Evolutionary conservation across 2,113 vertebrate species (phyloP), one percentile per base, ranked within the genome.

Genomic region (Siniperca knerii): DNA sequence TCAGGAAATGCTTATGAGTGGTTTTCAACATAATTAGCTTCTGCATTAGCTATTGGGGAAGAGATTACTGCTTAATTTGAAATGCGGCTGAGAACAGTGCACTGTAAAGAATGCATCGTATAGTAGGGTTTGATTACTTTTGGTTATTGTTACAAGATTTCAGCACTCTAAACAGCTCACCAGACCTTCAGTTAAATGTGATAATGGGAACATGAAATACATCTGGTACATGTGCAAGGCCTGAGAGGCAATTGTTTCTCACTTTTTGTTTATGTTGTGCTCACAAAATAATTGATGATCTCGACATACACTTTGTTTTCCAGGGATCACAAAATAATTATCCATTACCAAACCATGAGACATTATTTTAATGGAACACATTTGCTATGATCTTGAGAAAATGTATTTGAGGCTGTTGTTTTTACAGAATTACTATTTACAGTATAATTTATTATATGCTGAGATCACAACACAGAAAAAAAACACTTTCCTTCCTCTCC

Each of bases 1-100:
- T 0, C 21, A 35, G 29, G 77, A 89, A 89, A 85, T 82, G 35
- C 65, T 78, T 74, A 74, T 82, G 74, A 86, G 85, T 81, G 60
- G 71, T 79, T 91, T 85, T 82, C 54, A 72, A 66, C 55, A 75
- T 90, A 87, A 89, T 92, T 87, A 84, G 58, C 72, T 83, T 61
- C 70, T 80, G 74, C 78, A 76, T 86, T 80, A 80, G 85, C 81
- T 64, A 62, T 21, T 64, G 72, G 83, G 37, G 35, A 75, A 64
- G 82, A 72, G 62, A 88, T 91, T 87, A 77, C 12, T 48, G 83
- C 72, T 86, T 66, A 74, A 83, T 87, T 79, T 85, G 70, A 86
- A 89, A 83, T 86, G 65, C 35, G 73, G 29, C 55, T 77, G 80
- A 55, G 50, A 82, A 77, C 69, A 70, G 65, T 42, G 46, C 57